Percentiles rank a stretch among this genome's conserved stretches.
These are phyloP conservation scores for Pecten maximus DNA, from an alignment of 2,888 invertebrate species.

Conservation along the genomic window DNA sequence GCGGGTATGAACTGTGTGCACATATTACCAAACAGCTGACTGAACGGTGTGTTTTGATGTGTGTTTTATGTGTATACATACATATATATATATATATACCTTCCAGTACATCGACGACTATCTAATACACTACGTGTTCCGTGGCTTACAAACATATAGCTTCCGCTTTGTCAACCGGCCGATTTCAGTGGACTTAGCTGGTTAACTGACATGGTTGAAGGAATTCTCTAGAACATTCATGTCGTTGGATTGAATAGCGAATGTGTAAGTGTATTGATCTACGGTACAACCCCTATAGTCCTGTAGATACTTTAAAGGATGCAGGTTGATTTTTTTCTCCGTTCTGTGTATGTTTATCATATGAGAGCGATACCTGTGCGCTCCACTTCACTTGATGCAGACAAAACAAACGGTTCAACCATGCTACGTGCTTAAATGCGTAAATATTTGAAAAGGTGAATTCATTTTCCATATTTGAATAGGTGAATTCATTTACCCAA, in stretches of 20 bases:
- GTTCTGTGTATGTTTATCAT: too few species aligned
- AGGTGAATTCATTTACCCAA: too few species aligned
- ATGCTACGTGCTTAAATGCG: too few species aligned
- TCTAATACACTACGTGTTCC: background rate
- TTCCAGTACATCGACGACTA: background rate
- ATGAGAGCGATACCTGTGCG: too few species aligned
- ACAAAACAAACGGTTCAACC: too few species aligned
- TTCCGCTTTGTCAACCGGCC: background rate
- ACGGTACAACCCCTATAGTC: background rate
- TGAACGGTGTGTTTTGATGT: background rate
- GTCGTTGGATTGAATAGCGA: background rate
- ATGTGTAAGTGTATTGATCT: background rate
- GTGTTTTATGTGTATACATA: background rate
- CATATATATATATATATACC: background rate
- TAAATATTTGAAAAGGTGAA: too few species aligned
- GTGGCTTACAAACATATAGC: background rate
- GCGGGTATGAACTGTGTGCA: background rate
- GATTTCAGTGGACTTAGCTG: background rate
- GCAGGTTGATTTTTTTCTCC: too few species aligned
- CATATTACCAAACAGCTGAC: background rate
- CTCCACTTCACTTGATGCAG: too few species aligned
- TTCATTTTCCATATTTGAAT: too few species aligned
- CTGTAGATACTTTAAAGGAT: too few species aligned
- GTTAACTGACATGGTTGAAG: background rate
- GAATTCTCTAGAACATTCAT: background rate